phyloP scores from a whole-genome alignment of 2,888 invertebrate genomes.

The Sesia bembeciformis region DNA sequence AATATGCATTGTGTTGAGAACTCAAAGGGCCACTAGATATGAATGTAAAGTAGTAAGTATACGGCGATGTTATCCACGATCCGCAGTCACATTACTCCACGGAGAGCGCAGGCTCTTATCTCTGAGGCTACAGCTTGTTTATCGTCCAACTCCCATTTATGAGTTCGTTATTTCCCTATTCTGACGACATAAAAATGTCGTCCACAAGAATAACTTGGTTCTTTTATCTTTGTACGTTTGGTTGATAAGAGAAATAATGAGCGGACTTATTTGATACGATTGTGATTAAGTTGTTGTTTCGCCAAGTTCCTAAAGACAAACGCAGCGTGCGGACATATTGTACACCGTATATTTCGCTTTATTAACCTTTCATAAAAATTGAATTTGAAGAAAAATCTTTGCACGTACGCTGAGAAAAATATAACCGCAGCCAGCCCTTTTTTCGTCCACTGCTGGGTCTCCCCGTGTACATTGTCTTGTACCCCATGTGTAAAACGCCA shows the following conservation, averaged over 20 bases:
- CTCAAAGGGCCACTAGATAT: neutral
- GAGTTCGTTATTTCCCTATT: constrained; percentile 70
- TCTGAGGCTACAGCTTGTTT: constrained; percentile 58
- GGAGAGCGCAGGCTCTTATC: constrained; percentile 22
- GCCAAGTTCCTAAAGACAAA: constrained; percentile 6
- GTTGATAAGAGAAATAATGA: constrained; percentile 67
- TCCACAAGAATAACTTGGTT: constrained; percentile 53
- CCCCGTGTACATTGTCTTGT: too few species aligned
- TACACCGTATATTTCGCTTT: too few species aligned
- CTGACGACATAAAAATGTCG: constrained; percentile 67
- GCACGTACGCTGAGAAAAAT: too few species aligned
- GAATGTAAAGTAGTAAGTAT: neutral
- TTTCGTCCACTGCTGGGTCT: too few species aligned
- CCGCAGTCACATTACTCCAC: constrained; percentile 35
- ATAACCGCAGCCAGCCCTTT: too few species aligned
- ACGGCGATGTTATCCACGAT: constrained; percentile 20
- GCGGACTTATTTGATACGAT: constrained; percentile 50
- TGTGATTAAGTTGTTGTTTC: constrained; percentile 57
- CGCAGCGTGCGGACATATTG: too few species aligned
- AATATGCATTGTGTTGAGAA: too few species aligned
- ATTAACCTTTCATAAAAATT: too few species aligned
- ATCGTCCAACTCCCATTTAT: constrained; percentile 63
- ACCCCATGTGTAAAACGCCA: too few species aligned
- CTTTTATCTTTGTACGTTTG: constrained; percentile 55
- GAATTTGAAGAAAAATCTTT: too few species aligned